Base-by-base conservation (phyloP, 1,140 invertebrate genomes). In the Thaumetopoea pityocampa region DNA sequence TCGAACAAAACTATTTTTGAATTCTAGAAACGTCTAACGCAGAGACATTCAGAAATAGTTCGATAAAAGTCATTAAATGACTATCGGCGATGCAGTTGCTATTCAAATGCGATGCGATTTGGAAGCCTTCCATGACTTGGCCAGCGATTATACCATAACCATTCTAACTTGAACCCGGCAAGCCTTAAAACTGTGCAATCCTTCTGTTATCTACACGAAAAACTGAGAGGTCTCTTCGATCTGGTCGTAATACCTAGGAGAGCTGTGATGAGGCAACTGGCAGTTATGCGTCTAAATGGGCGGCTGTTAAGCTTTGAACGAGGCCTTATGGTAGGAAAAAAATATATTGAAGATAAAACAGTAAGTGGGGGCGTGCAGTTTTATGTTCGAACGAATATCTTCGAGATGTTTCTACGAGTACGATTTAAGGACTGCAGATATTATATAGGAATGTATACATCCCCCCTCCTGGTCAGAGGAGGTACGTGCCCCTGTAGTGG, bases 51-150 rank as follows among this genome's bases (percentile, higher is more conserved):
- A 41, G 32, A 33, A 46, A 55, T 47, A 37, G 24, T 46, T 47
- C 49, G 46, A 57, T 51, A 51, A 55, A 53, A 59, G 51, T 57
- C 65, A 53, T 66, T 66, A 60, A 38, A 50, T 19, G 51, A 35
- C 51, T 55, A 66, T 66, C 57, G 46, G 51, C 41, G 23, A 62
- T 62, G 59, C 63, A 68, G 48, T 61, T 42, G 51, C 44, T 66
- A 71, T 68, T 68, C 65, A 68, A 71, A 71, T 68, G 49, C 43
- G 57, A 65, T 61, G 58, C 52, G 61, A 66, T 71, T 71, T 72
- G 68, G 65, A 72, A 64, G 47, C 46, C 52, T 47, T 68, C 65
- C 63, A 67, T 65, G 51, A 48, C 48, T 30, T 47, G 60, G 36
- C 51, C 51, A 26, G 51, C 30, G 46, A 69, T 72, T 65, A 67